Percentiles rank a stretch among this genome's conserved stretches.
Conservation (phyloP, 2,797 vertebrate species). For the Sebastes oblongus region DNA sequence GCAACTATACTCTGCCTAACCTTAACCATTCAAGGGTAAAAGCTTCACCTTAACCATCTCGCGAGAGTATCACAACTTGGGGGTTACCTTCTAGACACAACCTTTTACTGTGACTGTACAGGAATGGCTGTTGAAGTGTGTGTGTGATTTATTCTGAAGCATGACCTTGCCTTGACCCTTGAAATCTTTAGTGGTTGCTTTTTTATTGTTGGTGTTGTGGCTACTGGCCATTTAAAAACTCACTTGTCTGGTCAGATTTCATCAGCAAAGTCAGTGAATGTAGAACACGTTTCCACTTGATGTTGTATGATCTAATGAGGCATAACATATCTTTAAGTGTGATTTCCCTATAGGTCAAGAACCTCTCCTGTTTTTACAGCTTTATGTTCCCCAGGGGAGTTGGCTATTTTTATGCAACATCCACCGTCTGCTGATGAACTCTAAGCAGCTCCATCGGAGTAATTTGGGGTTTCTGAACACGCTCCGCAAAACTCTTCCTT, state of each 20-base stretch:
- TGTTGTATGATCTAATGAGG: neutral
- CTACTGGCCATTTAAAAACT: neutral
- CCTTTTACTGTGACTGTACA: no score
- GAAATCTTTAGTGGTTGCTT: neutral
- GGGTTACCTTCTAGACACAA: no score
- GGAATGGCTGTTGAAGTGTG: neutral
- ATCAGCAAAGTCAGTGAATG: neutral
- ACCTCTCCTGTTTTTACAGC: neutral
- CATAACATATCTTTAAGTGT: neutral
- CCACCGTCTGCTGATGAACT: neutral
- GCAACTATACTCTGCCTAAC: no score
- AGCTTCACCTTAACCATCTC: fast-evolving
- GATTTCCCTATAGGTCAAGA: neutral
- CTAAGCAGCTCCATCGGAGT: neutral
- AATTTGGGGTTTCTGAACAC: constrained; percentile 1
- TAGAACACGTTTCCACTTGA: neutral
- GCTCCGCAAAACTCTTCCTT: neutral
- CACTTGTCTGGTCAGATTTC: neutral
- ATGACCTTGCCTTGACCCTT: neutral
- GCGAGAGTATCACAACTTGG: no score
- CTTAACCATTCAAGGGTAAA: no score
- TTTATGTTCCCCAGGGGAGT: neutral
- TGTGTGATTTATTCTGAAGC: neutral
- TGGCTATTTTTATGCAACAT: neutral
- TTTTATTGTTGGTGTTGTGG: neutral